Evolutionary conservation across 2,797 vertebrate genomes (phyloP), one percentile per base, ranked within the genome.

Genomic region (Cyclura pinguis): DNA sequence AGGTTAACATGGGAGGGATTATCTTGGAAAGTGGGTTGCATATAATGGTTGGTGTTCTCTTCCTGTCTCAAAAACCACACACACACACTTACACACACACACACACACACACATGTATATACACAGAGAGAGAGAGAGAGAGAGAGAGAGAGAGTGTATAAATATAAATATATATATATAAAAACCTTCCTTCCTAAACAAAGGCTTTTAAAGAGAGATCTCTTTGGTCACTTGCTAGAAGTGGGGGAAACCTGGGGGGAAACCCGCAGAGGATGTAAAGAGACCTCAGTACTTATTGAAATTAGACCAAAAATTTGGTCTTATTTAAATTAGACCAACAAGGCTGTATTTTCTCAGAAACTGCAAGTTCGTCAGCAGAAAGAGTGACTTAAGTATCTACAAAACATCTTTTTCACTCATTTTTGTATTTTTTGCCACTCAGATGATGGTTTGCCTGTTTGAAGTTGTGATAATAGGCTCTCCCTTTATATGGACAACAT

Each of bases 161-260:
- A 3, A 47, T 47, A 47, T 47, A 47, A 47, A 47, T 1, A 22
- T 18, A 14, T 24, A 24, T 64, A 2, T 29, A 7, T 14, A 67
- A 67, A 29, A 29, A 24, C 6, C 27, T 67, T 93, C 84, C 90
- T 92, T 94, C 74, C 57, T 83, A 35, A 84, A 89, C 92, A 64
- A 84, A 22, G 88, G 74, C 42, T 80, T 57, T 87, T 50, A 38
- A 74, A 59, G 91, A 92, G 69, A 50, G 42, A 88, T 72, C 88
- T 18, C 14, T 67, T 82, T 88, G 74, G 84, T 38, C 14, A 80
- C 32, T 2, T 76, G 64, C 89, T 86, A 77, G 80, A 55, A 72
- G 83, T 9, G 10, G 29, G 42, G 42, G 4, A 47, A 47, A 47
- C 42, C 42, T 47, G 42, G 10, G 18, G 22, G 57, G 55, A 77